These are phyloP conservation scores for Semotilus atromaculatus DNA, from an alignment of 2,797 vertebrate genomes.

Conservation along the genomic window DNA sequence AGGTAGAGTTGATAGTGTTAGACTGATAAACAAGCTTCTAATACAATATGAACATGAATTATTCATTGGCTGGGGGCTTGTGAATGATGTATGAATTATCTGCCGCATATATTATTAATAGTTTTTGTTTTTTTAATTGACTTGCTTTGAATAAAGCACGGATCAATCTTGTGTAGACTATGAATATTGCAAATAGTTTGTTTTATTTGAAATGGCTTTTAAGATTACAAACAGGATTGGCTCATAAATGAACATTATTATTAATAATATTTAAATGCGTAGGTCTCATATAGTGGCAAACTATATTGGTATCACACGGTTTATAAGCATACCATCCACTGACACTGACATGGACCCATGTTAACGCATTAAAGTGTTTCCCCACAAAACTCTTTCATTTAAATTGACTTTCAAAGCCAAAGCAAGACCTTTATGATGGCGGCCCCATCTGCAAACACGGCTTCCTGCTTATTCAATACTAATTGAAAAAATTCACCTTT, in stretches of 20 bases:
- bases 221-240: not conserved
- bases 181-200: slow-evolving; percentile 67
- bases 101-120: slow-evolving; percentile 82
- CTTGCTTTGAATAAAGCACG: slow-evolving; percentile 75
- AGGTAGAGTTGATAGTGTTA: slow-evolving; percentile 57
- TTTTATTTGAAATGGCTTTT: slow-evolving; percentile 26
- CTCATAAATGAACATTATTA: not conserved
- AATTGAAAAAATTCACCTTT: slow-evolving; percentile 83
- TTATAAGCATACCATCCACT: not conserved
- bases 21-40: slow-evolving; percentile 67
- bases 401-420: slow-evolving; percentile 17
- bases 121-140: slow-evolving; percentile 81
- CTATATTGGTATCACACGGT: not conserved
- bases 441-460: slow-evolving; percentile 79
- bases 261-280: not conserved
- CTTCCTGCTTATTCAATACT: slow-evolving; percentile 76
- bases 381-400: not conserved
- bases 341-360: not conserved
- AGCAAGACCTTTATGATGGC: slow-evolving; percentile 65
- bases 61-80: slow-evolving; percentile 73
- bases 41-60: slow-evolving; percentile 77
- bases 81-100: slow-evolving; percentile 81
- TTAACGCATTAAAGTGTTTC: not conserved
- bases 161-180: slow-evolving; percentile 79
- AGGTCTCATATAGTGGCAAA: not conserved